Conservation (phyloP, 64 coral and sea anemone species). For the Pocillopora verrucosa region DNA sequence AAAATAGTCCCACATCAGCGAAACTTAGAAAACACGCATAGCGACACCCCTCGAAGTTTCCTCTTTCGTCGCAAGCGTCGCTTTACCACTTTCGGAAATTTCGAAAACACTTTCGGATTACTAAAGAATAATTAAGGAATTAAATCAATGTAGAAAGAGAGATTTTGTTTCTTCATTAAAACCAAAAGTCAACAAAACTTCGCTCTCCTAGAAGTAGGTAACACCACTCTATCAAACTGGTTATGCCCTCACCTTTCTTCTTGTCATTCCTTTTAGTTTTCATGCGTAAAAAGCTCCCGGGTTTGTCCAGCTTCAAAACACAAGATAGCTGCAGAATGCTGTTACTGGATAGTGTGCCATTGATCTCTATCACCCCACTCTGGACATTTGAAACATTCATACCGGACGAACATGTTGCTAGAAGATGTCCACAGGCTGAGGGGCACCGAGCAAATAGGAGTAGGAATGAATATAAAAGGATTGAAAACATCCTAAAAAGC, state of each 20-base stretch:
- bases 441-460: neutral
- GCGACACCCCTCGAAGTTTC: no score
- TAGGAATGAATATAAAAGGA: no score
- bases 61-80: no score
- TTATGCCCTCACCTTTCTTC: neutral
- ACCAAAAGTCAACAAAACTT: neutral
- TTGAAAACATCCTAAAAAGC: neutral
- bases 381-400: neutral
- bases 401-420: neutral
- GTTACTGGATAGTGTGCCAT: neutral
- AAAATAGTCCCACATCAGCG: no score
- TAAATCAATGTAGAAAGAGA: no score
- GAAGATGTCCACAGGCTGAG: neutral
- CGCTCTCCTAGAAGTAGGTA: neutral
- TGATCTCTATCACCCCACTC: neutral
- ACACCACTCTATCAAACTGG: neutral
- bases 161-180: no score
- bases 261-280: neutral
- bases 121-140: no score
- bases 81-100: no score
- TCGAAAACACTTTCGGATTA: no score
- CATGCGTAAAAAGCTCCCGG: neutral
- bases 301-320: constrained; percentile 4
- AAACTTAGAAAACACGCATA: no score
- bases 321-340: neutral